A percentile compares a stretch with the other conserved stretches of the same genome.
phyloP scores from a whole-genome alignment of 2,113 vertebrate species.

The Vidua chalybeata region DNA sequence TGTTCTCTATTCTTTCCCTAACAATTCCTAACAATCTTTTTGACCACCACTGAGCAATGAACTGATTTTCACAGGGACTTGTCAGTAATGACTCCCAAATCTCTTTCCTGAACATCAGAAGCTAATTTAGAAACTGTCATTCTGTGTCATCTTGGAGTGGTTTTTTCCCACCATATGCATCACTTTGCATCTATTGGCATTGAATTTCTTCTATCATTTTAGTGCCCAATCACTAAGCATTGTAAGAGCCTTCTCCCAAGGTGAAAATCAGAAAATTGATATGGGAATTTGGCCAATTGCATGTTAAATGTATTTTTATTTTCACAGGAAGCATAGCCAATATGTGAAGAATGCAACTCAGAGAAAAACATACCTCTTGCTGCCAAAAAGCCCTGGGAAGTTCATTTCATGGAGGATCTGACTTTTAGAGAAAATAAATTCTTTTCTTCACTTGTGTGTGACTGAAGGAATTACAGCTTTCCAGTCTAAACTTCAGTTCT shows the following conservation, averaged over 20 bases:
- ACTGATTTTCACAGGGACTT: constrained; percentile 30
- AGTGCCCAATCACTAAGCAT: constrained; percentile 35
- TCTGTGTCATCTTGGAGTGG: not conserved
- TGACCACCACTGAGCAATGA: not conserved
- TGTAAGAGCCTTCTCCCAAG: constrained; percentile 25
- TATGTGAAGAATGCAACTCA: not conserved
- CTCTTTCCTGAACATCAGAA: not conserved
- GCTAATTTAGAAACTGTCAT: constrained; percentile 14
- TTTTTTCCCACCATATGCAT: not conserved
- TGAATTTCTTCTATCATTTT: constrained; percentile 21
- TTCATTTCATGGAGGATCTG: not conserved
- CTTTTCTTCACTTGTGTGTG: not conserved
- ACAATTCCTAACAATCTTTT: constrained; percentile 16
- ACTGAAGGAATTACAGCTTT: not conserved
- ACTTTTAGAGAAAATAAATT: not conserved
- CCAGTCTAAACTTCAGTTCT: not conserved
- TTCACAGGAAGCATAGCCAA: not conserved
- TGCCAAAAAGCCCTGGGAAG: constrained; percentile 4
- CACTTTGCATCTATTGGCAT: constrained; percentile 20
- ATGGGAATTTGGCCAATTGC: constrained; percentile 6
- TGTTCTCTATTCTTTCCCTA: not conserved
- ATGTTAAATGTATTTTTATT: constrained; percentile 32
- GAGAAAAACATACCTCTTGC: not conserved
- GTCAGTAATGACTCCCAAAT: not conserved
- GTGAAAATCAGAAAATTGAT: constrained; percentile 31